These are phyloP conservation scores for Tetrao urogallus DNA, from an alignment of 2,113 vertebrate genomes.

Conservation along the genomic window DNA sequence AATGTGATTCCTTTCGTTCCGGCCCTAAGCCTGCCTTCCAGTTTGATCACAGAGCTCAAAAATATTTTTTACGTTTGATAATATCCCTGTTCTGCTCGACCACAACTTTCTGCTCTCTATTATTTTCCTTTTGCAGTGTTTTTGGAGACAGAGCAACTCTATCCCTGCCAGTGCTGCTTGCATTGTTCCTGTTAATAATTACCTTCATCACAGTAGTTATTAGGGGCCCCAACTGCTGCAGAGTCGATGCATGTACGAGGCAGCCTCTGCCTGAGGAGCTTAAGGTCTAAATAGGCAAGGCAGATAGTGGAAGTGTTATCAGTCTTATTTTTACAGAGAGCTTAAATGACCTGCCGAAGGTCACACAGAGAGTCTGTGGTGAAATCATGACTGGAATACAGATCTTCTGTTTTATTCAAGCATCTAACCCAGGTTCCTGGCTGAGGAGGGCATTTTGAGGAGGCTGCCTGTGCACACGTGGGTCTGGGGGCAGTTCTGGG, in stretches of 20 bases:
- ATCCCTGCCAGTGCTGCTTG: not conserved
- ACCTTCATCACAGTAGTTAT: not conserved
- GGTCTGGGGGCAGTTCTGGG: not conserved
- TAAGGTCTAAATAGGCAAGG: conserved; percentile 24
- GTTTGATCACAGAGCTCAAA: conserved; percentile 5
- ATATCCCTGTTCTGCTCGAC: not conserved
- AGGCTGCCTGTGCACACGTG: not conserved
- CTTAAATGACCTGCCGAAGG: conserved; percentile 45
- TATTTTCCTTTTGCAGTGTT: not conserved
- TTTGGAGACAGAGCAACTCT: not conserved
- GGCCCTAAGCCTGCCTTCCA: conserved; percentile 22
- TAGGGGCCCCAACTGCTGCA: not conserved
- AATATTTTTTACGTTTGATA: conserved; percentile 41
- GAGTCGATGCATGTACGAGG: not conserved
- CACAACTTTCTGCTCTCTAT: not conserved
- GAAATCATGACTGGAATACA: not conserved
- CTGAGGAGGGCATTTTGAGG: not conserved
- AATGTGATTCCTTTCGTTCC: not conserved
- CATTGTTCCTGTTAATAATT: not conserved
- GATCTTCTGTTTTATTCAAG: not conserved
- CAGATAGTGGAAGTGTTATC: conserved; percentile 41
- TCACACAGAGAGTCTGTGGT: not conserved
- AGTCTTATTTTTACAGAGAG: conserved; percentile 37
- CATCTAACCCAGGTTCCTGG: not conserved
- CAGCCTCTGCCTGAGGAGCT: conserved; percentile 28